Percentiles rank a stretch among this genome's conserved stretches.
Evolutionary conservation across 2,888 invertebrate species (phyloP).

Genomic region (Priapulus caudatus): DNA sequence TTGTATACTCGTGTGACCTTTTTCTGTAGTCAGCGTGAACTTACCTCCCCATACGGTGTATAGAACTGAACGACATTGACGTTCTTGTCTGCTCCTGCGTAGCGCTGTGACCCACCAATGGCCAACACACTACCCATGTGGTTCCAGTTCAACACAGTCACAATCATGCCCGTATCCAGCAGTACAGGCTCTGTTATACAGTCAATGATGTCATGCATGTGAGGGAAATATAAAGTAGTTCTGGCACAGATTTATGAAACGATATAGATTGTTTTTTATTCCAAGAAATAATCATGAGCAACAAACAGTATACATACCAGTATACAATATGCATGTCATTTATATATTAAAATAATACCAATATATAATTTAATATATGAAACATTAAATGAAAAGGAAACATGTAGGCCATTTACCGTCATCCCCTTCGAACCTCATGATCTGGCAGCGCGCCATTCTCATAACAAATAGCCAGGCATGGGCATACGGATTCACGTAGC

Average conservation of each 20-base stretch:
- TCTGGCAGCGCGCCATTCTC: slow-evolving; percentile 69
- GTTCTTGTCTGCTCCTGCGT: slow-evolving; percentile 42
- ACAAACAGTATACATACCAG: too few relatives aligned
- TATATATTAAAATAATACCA: too few relatives aligned
- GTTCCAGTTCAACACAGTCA: slow-evolving; percentile 79
- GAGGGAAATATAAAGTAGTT: slow-evolving; percentile 31
- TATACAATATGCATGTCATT: too few relatives aligned
- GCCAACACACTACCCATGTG: slow-evolving; percentile 80
- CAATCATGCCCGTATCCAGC: slow-evolving; percentile 66
- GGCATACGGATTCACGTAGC: slow-evolving; percentile 52
- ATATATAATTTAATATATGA: too few relatives aligned
- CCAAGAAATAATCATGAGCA: too few relatives aligned
- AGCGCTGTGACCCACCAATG: slow-evolving; percentile 58
- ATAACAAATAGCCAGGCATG: slow-evolving; percentile 73
- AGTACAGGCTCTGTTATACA: slow-evolving; percentile 57
- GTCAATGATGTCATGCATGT: slow-evolving; percentile 1
- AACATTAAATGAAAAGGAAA: not conserved
- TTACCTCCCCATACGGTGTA: slow-evolving; percentile 69
- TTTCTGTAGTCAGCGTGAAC: too few relatives aligned
- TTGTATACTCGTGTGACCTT: too few relatives aligned
- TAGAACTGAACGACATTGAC: slow-evolving; percentile 79
- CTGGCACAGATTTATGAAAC: not conserved
- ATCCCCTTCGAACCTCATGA: slow-evolving; percentile 81
- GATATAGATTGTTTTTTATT: too few relatives aligned
- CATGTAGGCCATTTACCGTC: slow-evolving; percentile 46